Percentiles rank a stretch among this genome's conserved stretches.
These are phyloP conservation scores for Synanthedon myopaeformis DNA, from an alignment of 2,888 invertebrate species.

Conservation along the genomic window DNA sequence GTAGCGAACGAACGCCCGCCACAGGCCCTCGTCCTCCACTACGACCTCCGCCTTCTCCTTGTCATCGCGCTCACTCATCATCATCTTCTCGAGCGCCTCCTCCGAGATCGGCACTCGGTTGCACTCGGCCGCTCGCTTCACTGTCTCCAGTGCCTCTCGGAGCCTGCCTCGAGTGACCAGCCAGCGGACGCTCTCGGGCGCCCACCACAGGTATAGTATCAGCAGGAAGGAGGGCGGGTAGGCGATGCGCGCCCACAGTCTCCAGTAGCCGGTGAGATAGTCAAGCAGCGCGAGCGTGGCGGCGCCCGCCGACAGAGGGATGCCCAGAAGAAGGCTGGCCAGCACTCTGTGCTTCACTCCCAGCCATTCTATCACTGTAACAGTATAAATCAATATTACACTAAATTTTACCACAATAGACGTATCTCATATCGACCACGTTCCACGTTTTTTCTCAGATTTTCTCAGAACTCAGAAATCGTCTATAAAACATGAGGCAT, in stretches of 20 bases:
- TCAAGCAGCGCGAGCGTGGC: conserved; percentile 76
- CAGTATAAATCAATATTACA: not conserved
- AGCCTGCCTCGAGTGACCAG: conserved; percentile 74
- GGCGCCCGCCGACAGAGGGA: conserved; percentile 79
- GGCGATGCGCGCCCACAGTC: conserved; percentile 73
- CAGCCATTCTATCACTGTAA: conserved; percentile 81
- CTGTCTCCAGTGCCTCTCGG: conserved; percentile 71
- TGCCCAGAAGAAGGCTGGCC: conserved; percentile 77
- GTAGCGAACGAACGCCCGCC: conserved; percentile 44
- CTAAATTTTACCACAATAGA: no score
- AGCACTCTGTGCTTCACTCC: conserved; percentile 79
- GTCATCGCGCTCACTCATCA: conserved; percentile 32
- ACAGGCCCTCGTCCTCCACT: conserved; percentile 39
- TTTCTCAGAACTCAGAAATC: no score
- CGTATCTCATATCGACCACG: no score
- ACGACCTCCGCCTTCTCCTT: conserved; percentile 22
- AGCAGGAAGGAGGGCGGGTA: conserved; percentile 79
- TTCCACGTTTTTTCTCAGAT: no score
- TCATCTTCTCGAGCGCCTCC: conserved; percentile 52
- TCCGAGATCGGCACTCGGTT: conserved; percentile 67
- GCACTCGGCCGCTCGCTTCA: conserved; percentile 71
- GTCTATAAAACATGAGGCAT: no score
- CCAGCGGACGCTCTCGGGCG: conserved; percentile 85
- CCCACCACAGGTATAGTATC: conserved; percentile 75
- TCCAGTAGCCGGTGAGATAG: conserved; percentile 78